These are phyloP conservation scores for Benthosema pterotum DNA, from an alignment of 2,797 vertebrate species.

Conservation along the genomic window DNA sequence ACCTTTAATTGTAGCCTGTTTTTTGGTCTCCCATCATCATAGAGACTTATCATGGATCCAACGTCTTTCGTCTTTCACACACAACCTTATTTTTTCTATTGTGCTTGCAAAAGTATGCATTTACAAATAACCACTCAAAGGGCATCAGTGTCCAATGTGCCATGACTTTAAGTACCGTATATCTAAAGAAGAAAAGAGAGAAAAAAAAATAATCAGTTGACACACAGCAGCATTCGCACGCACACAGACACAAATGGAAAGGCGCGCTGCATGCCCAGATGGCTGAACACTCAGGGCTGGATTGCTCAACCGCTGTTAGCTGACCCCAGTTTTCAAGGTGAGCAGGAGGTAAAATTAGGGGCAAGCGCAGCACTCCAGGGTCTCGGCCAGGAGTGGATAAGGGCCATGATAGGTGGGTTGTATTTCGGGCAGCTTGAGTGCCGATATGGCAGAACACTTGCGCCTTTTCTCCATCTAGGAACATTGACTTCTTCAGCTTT, in stretches of 20 bases:
- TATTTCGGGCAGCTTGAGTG: slow-evolving; percentile 38
- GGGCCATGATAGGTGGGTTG: slow-evolving; percentile 46
- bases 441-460: slow-evolving; percentile 66
- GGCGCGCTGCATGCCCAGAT: slow-evolving; percentile 11
- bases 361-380: slow-evolving; percentile 32
- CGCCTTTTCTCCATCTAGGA: slow-evolving; percentile 59
- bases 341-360: slow-evolving; percentile 49
- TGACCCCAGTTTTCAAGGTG: slow-evolving; percentile 46
- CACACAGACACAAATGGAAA: slow-evolving; percentile 8
- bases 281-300: slow-evolving; percentile 26
- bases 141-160: too few relatives aligned
- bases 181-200: too few relatives aligned
- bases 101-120: slow-evolving; percentile 22
- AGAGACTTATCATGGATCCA: neutral
- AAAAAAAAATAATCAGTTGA: too few relatives aligned
- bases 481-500: slow-evolving; percentile 49
- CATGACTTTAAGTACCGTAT: too few relatives aligned
- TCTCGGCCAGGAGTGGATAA: slow-evolving; percentile 23
- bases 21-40: neutral
- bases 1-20: too few relatives aligned
- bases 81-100: neutral
- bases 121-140: too few relatives aligned
- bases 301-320: slow-evolving; percentile 23
- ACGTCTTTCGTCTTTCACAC: neutral
- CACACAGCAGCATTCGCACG: slow-evolving; percentile 18